Evolutionary conservation across 2,797 vertebrate species (phyloP), one percentile per base, ranked within the genome.

Genomic region (Coendou prehensilis): DNA sequence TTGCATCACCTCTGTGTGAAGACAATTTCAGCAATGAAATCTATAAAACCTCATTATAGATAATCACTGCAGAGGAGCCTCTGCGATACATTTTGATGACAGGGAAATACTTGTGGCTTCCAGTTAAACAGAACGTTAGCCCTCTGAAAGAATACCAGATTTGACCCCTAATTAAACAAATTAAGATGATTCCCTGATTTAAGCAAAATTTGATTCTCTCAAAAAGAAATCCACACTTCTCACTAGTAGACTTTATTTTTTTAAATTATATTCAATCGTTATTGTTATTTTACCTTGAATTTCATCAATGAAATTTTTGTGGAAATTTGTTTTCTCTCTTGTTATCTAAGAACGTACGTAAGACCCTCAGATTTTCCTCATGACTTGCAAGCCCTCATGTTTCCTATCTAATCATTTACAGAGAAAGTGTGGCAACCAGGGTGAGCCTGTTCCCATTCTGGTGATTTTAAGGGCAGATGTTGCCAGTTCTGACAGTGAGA

Each of bases 271-370:
- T 82, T 67, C 30, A 37, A 75, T 50, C 52, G 61, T 69, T 79
- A 73, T 82, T 82, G 83, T 80, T 64, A n/a, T 80, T 80, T 11
- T 50, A 86, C 69, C 87, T 82, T n/a, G 22, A 61, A 87, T 95
- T 83, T 78, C 14, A 82, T 87, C 69, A 71, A 87, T 57, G n/a
- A 50, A 87, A 69, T 50, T 22, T 78, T 59, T 78, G 13, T 81
- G 63, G 41, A 67, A 80, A 75, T 52, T 37, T 75, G 3, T 86
- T 80, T 73, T 57, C 41, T 71, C 6, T 85, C 57, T 86, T 67
- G 5, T 85, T 63, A 63, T 59, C 1, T 71, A 56, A 69, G n/a
- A 67, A 54, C 26, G 26, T 92, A n/a, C 13, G 10, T 9, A 47
- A 37, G 15, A 71, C 2, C 30, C 22, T 85, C 57, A n/a, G 37